Base-by-base conservation (phyloP, 1,140 invertebrate genomes). In the Goniozus legneri region DNA sequence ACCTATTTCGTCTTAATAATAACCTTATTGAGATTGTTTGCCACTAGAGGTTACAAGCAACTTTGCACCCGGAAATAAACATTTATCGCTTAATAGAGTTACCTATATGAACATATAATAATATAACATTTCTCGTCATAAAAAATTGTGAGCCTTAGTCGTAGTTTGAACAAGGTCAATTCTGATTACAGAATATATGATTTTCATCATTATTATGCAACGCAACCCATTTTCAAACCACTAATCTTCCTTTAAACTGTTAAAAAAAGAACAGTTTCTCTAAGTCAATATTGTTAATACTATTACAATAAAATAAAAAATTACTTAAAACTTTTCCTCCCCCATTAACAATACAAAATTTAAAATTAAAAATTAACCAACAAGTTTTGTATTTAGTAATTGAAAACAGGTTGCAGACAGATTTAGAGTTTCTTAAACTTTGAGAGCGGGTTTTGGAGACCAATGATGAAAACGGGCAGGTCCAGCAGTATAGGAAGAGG, bases 391-490 rank as follows among this genome's bases (percentile, higher is more conserved):
- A n/a, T n/a, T n/a, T n/a, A n/a, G n/a, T n/a, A n/a, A n/a, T n/a
- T n/a, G n/a, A n/a, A n/a, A n/a, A n/a, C n/a, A n/a, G n/a, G n/a
- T n/a, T n/a, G n/a, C n/a, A n/a, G n/a, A n/a, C n/a, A n/a, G n/a
- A n/a, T n/a, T n/a, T 30, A n/a, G 13, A 8, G 12, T 32, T 3
- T 30, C 49, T 73, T 65, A 74, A 33, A 76, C 73, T 62, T 76
- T 76, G 38, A 76, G 65, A 41, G 72, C 59, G 42, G 72, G 65
- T 66, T 73, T 76, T 13, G 68, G 65, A 22, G 69, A 71, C 69
- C 69, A 72, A 13, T 72, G 69, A 37, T 70, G 70, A 30, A 73
- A 70, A 60, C 72, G 69, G 16, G 69, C 55, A 15, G 69, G 66
- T 48, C 69, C 71, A 33, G 64, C 54, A 12, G 64, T 57, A 50